Base-by-base conservation (phyloP, 2,888 invertebrate species). In the Isotomurus palustris region DNA sequence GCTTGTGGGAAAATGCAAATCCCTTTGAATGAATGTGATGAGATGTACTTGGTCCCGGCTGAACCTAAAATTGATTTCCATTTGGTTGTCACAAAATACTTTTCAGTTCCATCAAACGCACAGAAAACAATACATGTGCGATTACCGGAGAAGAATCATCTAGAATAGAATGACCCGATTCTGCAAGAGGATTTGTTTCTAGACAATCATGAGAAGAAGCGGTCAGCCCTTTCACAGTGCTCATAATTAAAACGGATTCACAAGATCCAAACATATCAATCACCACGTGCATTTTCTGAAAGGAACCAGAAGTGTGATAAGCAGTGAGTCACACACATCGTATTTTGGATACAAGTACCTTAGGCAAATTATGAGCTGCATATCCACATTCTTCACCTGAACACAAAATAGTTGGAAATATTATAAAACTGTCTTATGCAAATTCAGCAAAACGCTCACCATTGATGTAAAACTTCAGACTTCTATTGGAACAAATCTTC, bases 241-340 rank as follows among this genome's bases (percentile, higher is more conserved):
- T 77, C 0, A 87, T 84, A 0, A 91, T 84, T 67, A 86, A 82
- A 4, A 93, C 83, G 51, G 86, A 84, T 64, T 84, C 84, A 1
- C 88, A 86, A 25, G 84, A 81, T 0, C 93, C 93, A 71, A 82
- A 85, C 47, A 93, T 75, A 73, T 93, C 92, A 65, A 91, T 83
- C 2, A 91, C 84, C 8, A 85, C 90, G 74, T 87, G 91, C 2
- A 91, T 84, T 77, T 84, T 85, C 82, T 84, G 76, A 19, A 44
- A 50, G 21, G 6, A 22, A 44, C 4, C 35, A 22, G 40, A 21
- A 49, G 44, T 47, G 27, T 48, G n/a, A 44, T 41, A 17, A 50
- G 17, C 43, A 51, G 47, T 36, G 53, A 19, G 6, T 24, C 57
- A 43, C 49, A 10, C 52, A 50, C 8, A 44, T 40, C 41, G 27